Evolutionary conservation across 1,140 invertebrate genomes (phyloP).

Genomic region (Trigoniulus corallinus): DNA sequence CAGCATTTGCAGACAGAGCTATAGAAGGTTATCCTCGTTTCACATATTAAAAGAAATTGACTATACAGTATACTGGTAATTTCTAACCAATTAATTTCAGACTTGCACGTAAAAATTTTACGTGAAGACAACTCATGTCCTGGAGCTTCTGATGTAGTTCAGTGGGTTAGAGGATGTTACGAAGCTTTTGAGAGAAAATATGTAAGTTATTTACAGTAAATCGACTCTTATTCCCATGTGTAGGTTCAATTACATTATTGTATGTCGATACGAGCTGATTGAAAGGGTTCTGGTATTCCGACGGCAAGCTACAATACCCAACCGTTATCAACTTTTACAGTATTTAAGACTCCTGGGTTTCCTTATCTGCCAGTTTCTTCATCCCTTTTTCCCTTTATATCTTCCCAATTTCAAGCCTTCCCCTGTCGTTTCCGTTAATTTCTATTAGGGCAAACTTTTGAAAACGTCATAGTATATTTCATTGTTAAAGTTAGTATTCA

Average conservation of each 20-base stretch:
- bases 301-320: no score
- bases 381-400: no score
- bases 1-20: conserved; percentile 11
- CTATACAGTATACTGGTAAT: not conserved
- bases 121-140: conserved; percentile 26
- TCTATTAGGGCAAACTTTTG: no score
- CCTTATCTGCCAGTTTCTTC: no score
- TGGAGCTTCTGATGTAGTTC: conserved; percentile 25
- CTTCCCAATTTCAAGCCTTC: no score
- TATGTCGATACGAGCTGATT: no score
- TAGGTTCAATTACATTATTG: not conserved
- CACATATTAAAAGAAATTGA: not conserved
- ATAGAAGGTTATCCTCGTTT: not conserved
- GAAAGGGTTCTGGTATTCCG: no score
- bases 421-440: no score
- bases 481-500: conserved; percentile 7
- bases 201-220: conserved; percentile 26
- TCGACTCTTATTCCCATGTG: no score
- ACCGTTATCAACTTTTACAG: no score
- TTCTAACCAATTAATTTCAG: conserved; percentile 14
- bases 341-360: no score
- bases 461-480: no score
- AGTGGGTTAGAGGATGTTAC: conserved; percentile 30
- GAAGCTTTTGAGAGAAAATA: conserved; percentile 34
- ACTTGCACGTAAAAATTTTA: conserved; percentile 27